Base-by-base conservation (phyloP, 2,888 invertebrate species). In the Drepana falcataria region DNA sequence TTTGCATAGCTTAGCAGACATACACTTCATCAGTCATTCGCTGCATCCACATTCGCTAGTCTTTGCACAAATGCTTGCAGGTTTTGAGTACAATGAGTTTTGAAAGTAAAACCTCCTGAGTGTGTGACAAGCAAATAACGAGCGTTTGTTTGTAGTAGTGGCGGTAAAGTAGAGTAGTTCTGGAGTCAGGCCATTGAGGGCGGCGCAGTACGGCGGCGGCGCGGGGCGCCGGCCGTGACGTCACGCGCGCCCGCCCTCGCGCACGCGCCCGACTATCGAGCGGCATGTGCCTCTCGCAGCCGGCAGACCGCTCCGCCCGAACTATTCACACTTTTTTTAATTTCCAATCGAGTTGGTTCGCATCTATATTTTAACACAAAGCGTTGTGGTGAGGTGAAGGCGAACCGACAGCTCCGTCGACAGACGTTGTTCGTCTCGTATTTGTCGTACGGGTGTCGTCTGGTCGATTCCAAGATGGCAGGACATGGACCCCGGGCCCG, bases 221-320 rank as follows among this genome's bases (percentile, higher is more conserved):
- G 83, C 80, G 79, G 68, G 65, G 60, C 65, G 44, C 2, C 40
- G 40, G 64, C 21, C 62, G 80, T 86, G 86, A 86, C 87, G 87
- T 85, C 85, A 83, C 85, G 66, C 65, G 64, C 73, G 72, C 72
- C 70, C 63, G 75, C 73, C 75, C 74, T 74, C 85, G 78, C 91
- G 89, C 88, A 85, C 68, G 91, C 90, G 89, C 86, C 76, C 80
- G 69, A 60, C 80, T 91, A 91, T 91, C 89, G 91, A 91, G 80
- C 91, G 88, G 85, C 87, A 88, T 87, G 87, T 85, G 86, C 81
- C 85, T 74, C 79, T 80, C 81, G 77, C 85, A 76, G 86, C 87
- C 86, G 84, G 85, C 77, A 81, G 79, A 79, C 77, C 83, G 81
- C 81, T 85, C 87, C 87, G 75, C 86, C 83, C 85, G 82, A 81